Base-by-base conservation (phyloP, 2,113 vertebrate species). In the Pleuronectes platessa region DNA sequence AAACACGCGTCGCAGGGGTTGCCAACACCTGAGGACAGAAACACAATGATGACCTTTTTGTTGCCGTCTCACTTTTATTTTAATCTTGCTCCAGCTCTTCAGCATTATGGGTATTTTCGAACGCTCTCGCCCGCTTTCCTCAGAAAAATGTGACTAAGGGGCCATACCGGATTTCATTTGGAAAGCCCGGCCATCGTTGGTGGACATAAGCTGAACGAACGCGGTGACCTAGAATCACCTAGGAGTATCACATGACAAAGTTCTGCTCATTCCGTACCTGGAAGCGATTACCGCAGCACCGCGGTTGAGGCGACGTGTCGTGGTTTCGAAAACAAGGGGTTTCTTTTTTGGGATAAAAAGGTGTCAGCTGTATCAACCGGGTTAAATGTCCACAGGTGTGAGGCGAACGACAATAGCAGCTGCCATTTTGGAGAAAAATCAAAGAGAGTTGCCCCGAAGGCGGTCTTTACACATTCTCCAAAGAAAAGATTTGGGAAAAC, bases 351-450 rank as follows among this genome's bases (percentile, higher is more conserved):
- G 23, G 15, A 49, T 1, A 49, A 26, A 37, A 73, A 37, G 23
- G 51, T 71, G 64, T 80, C 85, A 82, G 70, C 78, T 76, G 82
- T n/a, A 62, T 13, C 3, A 9, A 26, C 14, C 6, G 67, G 71
- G 61, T 40, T 26, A 86, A 23, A 76, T 81, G 83, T 77, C 76
- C 65, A 49, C 88, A 91, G 88, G 84, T 86, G 90, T 74, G 70
- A 72, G 71, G 88, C 59, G 66, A 42, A 82, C 81, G 70, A 79
- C 83, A 79, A 79, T 63, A 45, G 63, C 68, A 87, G 86, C 79
- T 75, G 84, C 63, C 77, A 75, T 76, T 85, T 78, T 72, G 71
- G 60, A 64, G 54, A 15, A 27, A 27, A 68, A 85, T 88, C 84
- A 88, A 88, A 81, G 64, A 40, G 17, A 49, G 18, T 42, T 6